phyloP scores from a whole-genome alignment of 2,888 invertebrate species.

The Helobdella robusta region DNA sequence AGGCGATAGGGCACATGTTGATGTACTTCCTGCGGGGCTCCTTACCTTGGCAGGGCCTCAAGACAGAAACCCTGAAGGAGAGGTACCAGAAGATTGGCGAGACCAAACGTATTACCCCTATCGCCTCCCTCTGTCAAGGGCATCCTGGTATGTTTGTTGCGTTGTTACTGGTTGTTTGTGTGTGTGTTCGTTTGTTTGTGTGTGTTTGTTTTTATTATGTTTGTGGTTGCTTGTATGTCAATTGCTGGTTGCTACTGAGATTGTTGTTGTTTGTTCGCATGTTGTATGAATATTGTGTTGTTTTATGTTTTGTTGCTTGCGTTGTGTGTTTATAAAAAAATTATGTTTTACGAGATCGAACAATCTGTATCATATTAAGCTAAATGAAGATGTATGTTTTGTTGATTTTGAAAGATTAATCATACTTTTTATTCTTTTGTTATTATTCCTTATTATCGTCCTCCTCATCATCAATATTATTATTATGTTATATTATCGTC shows the following conservation, averaged over 20 bases:
- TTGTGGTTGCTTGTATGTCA: neutral
- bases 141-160: constrained; percentile 54
- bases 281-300: neutral
- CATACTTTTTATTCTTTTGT: too few relatives aligned
- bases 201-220: neutral
- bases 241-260: neutral
- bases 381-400: too few relatives aligned
- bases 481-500: neutral
- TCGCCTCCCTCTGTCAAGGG: constrained; percentile 72
- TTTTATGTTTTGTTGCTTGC: neutral
- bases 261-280: neutral
- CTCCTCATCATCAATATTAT: neutral
- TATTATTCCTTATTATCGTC: too few relatives aligned
- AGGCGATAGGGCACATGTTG: constrained; percentile 99
- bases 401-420: too few relatives aligned
- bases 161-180: neutral
- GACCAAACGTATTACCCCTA: constrained; percentile 95
- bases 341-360: too few relatives aligned
- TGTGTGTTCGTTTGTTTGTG: neutral
- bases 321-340: too few relatives aligned
- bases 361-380: too few relatives aligned
- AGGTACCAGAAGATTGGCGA: constrained; percentile 99
- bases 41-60: constrained; percentile 71
- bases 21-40: constrained; percentile 99
- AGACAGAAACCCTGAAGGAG: constrained; percentile 97